phyloP scores from a whole-genome alignment of 2,113 vertebrate genomes.

The human region DNA sequence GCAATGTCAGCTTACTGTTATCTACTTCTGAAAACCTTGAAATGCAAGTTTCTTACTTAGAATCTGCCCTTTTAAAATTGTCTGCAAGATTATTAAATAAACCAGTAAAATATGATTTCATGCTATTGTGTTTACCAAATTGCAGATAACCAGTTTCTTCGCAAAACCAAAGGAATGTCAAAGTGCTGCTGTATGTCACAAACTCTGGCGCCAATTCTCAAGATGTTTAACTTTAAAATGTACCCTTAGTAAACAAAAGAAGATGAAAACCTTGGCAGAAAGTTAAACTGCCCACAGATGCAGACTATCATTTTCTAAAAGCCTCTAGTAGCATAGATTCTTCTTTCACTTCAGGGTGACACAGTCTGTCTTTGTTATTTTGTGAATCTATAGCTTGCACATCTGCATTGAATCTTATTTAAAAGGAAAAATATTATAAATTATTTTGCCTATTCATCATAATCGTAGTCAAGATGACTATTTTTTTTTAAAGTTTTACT shows the following conservation, averaged over 20 bases:
- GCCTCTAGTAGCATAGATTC: background rate
- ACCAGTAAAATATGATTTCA: background rate
- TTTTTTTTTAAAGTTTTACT: background rate
- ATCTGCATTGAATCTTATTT: background rate
- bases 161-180: slow-evolving; percentile 64
- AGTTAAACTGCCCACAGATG: slow-evolving; percentile 56
- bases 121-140: slow-evolving; percentile 58
- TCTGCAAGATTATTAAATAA: slow-evolving; percentile 34
- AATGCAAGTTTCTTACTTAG: background rate
- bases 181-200: slow-evolving; percentile 42
- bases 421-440: background rate
- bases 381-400: background rate
- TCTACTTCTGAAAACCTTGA: background rate
- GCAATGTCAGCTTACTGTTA: background rate
- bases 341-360: background rate
- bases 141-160: background rate
- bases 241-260: slow-evolving; percentile 64
- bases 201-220: slow-evolving; percentile 34
- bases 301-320: slow-evolving; percentile 56
- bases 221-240: slow-evolving; percentile 74
- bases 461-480: background rate
- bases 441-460: background rate
- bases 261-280: slow-evolving; percentile 62
- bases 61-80: slow-evolving; percentile 17
- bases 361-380: background rate